Evolutionary conservation across 2,797 vertebrate species (phyloP).

Genomic region (Crenichthys baileyi): DNA sequence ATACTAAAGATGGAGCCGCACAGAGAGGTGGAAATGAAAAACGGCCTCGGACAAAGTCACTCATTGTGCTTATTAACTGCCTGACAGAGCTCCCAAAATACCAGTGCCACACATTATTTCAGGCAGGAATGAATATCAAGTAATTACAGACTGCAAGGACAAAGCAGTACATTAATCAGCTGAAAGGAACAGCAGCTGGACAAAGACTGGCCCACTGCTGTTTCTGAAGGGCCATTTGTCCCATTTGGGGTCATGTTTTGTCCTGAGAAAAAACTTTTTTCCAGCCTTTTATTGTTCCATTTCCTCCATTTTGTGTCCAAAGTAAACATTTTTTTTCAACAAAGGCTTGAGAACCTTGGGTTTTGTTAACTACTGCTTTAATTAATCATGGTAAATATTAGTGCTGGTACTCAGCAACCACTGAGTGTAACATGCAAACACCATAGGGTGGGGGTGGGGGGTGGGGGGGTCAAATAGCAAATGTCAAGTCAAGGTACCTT

Average conservation of each 20-base stretch:
- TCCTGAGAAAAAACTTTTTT: slow-evolving; percentile 11
- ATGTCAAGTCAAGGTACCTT: neutral
- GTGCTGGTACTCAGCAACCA: neutral
- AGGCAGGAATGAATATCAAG: slow-evolving; percentile 36
- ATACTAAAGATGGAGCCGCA: neutral
- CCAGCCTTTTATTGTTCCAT: slow-evolving; percentile 30
- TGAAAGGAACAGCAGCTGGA: slow-evolving; percentile 53
- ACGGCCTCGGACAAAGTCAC: slow-evolving; percentile 9
- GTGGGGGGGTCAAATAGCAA: neutral
- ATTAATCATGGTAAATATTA: slow-evolving; percentile 1
- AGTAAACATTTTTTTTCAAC: slow-evolving; percentile 34
- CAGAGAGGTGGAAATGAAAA: slow-evolving; percentile 1
- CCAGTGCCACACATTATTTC: slow-evolving; percentile 35
- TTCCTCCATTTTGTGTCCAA: slow-evolving; percentile 60
- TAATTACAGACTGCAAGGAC: slow-evolving; percentile 28
- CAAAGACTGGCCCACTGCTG: slow-evolving; percentile 48
- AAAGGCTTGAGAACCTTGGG: slow-evolving; percentile 15
- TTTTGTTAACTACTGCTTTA: slow-evolving; percentile 1
- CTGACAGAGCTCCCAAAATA: slow-evolving; percentile 25
- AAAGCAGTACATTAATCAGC: slow-evolving; percentile 33
- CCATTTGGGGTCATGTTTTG: slow-evolving; percentile 36
- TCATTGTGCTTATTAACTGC: slow-evolving; percentile 33
- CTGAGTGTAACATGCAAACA: too few relatives aligned
- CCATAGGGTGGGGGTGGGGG: too few relatives aligned
- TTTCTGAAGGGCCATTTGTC: slow-evolving; percentile 56